Base-by-base conservation (phyloP, 92 coral and sea anemone species). In the Palythoa grandiflora region DNA sequence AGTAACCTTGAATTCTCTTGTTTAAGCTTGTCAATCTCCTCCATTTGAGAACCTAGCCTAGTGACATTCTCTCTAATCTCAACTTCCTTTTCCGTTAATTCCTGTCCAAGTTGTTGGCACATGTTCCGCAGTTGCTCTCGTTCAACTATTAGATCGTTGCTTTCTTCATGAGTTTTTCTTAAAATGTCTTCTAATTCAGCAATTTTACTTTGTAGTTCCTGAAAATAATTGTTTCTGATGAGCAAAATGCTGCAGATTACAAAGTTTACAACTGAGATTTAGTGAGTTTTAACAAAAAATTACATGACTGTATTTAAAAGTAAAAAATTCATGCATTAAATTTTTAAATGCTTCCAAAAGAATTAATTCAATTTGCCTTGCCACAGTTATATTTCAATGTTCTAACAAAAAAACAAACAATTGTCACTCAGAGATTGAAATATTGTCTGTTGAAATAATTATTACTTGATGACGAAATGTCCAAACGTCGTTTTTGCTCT, bases 11-110 rank as follows among this genome's bases (percentile, higher is more conserved):
- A 50, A 8, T 40, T 72, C 0, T 57, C 83, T 50, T 75, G 57
- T 77, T 12, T 75, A 14, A 85, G 40, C 0, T 78, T 68, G 19
- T 90, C 87, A 38, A 1, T 75, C 38, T 89, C 92, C 11, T 89
- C 20, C 68, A 38, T 39, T 73, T 60, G 73, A 17, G 81, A n/a
- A 52, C 79, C 71, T n/a, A 80, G 15, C 71, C 71, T 91, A 14
- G 83, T 73, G 6, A 2, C n/a, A 19, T 38, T 53, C 70, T 9
- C 77, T 83, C 55, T 20, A 5, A 48, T 5, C 28, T 47, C 38
- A n/a, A 3, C 55, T 55, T 63, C 74, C 59, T 63, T 65, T 19
- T 76, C 71, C 78, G 76, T 19, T 37, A 75, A 52, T 16, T 79
- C 72, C 59, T 83, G 48, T 12, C 74, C 21, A 9, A 59, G 37